Base-by-base conservation (phyloP, 1,140 invertebrate genomes). In the Psix sp. region DNA sequence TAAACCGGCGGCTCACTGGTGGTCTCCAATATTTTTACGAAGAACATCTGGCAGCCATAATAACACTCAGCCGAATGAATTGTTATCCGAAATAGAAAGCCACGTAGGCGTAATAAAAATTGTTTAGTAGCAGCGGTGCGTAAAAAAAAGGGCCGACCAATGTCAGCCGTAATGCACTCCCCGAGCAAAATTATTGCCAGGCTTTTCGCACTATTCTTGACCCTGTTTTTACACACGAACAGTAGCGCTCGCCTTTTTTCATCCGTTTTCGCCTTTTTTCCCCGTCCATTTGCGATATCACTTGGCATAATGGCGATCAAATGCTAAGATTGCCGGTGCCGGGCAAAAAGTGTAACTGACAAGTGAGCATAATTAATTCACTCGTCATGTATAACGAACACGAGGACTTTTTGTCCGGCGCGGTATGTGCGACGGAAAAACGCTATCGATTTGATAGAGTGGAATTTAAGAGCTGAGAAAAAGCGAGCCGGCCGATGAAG, bases 21-120 rank as follows among this genome's bases (percentile, higher is more conserved):
- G 67, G 67, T 71, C 67, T n/a, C 29, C 42, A 57, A 14, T 71
- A 71, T 71, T 71, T 71, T 71, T 71, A 63, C 57, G 29, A 20
- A 48, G 39, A 56, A 62, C 67, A 71, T 71, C 67, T 62, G 67
- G 57, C 57, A 49, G 20, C 57, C 67, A 57, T 62, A 71, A 71
- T 71, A 71, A 71, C 67, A 49, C 67, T 56, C 57, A 38, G 35
- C 43, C 20, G 57, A 71, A 71, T 71, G 57, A 71, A 62, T 62
- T 71, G 67, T 56, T 56, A n/a, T n/a, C n/a, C 38, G 36, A 62
- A 62, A 56, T 71, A 71, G 45, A 62, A 57, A 62, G 57, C 67
- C 49, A 57, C 57, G 57, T 56, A 56, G 38, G 18, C 15, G 57
- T 38, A 62, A 57, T 71, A 62, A 56, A 71, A 71, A 71, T 62